Evolutionary conservation across 92 coral and sea anemone species (phyloP).

Genomic region (Plumapathes pennacea): DNA sequence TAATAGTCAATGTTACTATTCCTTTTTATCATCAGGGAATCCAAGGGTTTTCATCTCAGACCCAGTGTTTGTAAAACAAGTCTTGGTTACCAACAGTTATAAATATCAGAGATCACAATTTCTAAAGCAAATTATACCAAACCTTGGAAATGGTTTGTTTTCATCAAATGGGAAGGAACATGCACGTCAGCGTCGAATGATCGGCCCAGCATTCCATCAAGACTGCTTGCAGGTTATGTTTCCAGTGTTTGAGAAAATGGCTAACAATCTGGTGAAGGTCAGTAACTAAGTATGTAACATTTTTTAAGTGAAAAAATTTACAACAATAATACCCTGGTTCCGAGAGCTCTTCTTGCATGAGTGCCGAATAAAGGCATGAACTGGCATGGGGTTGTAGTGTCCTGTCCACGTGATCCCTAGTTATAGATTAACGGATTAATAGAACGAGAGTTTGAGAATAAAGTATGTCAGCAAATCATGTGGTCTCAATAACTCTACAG

Average conservation of each 20-base stretch:
- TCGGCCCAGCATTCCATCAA: constrained; percentile 70
- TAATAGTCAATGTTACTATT: neutral
- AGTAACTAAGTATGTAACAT: neutral
- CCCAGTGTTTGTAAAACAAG: constrained; percentile 69
- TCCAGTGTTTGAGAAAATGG: constrained; percentile 43
- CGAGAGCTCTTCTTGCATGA: neutral
- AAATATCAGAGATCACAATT: constrained; percentile 56
- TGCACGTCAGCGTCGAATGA: constrained; percentile 68
- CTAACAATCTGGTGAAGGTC: constrained; percentile 65
- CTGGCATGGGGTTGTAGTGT: too few relatives aligned
- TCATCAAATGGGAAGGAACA: constrained; percentile 69
- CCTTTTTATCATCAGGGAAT: constrained; percentile 9
- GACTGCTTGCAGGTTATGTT: constrained; percentile 58
- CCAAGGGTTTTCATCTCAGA: constrained; percentile 33
- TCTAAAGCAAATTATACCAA: constrained; percentile 32
- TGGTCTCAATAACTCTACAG: too few relatives aligned
- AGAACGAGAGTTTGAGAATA: too few relatives aligned
- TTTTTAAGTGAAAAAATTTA: neutral
- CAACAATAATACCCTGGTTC: neutral
- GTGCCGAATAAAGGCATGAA: neutral
- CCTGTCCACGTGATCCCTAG: too few relatives aligned
- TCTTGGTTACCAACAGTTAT: constrained; percentile 46
- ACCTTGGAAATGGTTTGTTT: constrained; percentile 52
- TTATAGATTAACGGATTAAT: too few relatives aligned
- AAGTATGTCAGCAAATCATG: too few relatives aligned